A percentile compares a stretch with the other conserved stretches of the same genome.
Evolutionary conservation across 1,140 invertebrate species (phyloP).

Genomic region (Zaprionus capensis): DNA sequence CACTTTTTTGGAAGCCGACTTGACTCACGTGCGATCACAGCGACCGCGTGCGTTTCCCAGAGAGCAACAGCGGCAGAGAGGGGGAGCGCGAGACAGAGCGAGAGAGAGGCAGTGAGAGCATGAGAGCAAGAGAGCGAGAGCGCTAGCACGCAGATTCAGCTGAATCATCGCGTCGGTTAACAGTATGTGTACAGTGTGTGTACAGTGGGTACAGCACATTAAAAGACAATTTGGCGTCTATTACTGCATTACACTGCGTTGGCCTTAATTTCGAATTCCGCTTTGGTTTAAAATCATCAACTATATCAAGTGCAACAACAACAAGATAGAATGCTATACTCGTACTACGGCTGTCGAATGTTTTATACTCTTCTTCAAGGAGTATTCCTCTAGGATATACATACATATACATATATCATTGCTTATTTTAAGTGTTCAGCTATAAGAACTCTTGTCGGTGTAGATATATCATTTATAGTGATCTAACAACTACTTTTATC

Average conservation of each 20-base stretch:
- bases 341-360: too few relatives aligned
- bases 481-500: too few relatives aligned
- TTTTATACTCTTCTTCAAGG: not conserved
- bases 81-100: not conserved
- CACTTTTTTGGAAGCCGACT: conserved; percentile 26
- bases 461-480: too few relatives aligned
- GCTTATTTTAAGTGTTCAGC: too few relatives aligned
- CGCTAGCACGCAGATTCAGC: not conserved
- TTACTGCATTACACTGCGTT: conserved; percentile 3
- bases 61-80: not conserved
- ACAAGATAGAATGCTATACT: not conserved
- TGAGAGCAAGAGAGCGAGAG: not conserved
- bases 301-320: not conserved
- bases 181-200: not conserved
- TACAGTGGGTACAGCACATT: conserved; percentile 23
- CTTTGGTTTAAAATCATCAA: conserved; percentile 1
- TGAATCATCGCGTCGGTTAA: conserved; percentile 21
- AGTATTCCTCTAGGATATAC: too few relatives aligned
- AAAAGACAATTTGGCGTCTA: conserved; percentile 1
- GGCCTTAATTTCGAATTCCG: conserved; percentile 6
- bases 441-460: too few relatives aligned
- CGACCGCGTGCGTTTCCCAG: conserved; percentile 38
- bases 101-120: not conserved
- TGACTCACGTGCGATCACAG: conserved; percentile 43
- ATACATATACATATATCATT: too few relatives aligned